Base-by-base conservation (phyloP, 2,797 vertebrate species). In the Spondyliosoma cantharus region DNA sequence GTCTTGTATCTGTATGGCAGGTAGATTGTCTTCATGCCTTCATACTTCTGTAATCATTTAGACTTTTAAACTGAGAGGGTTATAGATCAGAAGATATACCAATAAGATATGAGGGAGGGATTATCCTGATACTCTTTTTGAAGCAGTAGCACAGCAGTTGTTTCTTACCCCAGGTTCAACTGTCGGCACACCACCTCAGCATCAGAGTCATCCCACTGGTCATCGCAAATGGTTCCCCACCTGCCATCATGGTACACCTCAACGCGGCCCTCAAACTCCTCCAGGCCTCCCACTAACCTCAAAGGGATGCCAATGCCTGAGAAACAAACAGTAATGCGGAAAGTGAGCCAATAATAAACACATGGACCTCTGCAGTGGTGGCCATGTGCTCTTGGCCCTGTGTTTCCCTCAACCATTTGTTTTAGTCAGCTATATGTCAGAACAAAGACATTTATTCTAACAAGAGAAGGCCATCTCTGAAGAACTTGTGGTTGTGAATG, bases 251-350 rank as follows among this genome's bases (percentile, higher is more conserved):
- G 85, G 71, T 93, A 92, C 46, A 94, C 91, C 78, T 94, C 94
- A 2, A 95, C 90, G 0, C 93, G 91, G 3, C 95, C 95, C 69
- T 95, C 93, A 59, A 93, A 94, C 52, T 93, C 89, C 84, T 95
- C 95, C 89, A 93, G 91, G 5, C 96, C 96, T 50, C 95, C 96
- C 58, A 95, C 96, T 64, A 97, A 92, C 61, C 96, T 95, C 81
- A 97, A 76, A 0, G 96, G 96, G 53, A 93, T 89, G 54, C 90
- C 93, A 74, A 91, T 91, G 83, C 94, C 96, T 97, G 91, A 90
- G 45, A 70, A 59, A 64, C 37, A 85, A 24, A 56, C 20, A 24
- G 3, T 3, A 37, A 52, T 60, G 29, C 20, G 48, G 24, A 9
- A 45, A 27, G 24, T 37, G 14, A 48, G 17, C n/a, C 16, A 27